These are phyloP conservation scores for Gnathonemus echidnorhynchus DNA, from an alignment of 2,113 vertebrate species.

Conservation along the genomic window DNA sequence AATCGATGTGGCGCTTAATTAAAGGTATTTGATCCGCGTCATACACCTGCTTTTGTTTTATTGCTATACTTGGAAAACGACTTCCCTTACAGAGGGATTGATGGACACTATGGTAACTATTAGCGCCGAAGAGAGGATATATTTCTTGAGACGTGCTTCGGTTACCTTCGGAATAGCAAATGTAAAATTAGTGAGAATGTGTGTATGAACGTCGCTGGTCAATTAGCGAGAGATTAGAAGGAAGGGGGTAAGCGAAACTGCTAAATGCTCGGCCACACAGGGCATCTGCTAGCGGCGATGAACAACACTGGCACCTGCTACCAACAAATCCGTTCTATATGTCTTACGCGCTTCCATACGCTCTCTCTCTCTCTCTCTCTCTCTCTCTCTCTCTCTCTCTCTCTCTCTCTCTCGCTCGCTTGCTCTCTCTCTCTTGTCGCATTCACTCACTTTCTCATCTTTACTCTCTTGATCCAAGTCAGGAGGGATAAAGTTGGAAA, in stretches of 20 bases:
- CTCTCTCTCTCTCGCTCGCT: slow-evolving; percentile 10
- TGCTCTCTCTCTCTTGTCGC: slow-evolving; percentile 23
- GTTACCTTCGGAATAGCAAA: slow-evolving; percentile 90
- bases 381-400: slow-evolving; percentile 7
- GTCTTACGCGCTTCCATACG: neutral
- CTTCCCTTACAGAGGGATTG: slow-evolving; percentile 64
- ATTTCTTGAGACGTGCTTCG: slow-evolving; percentile 75
- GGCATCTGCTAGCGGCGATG: slow-evolving; percentile 31
- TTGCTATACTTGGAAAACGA: slow-evolving; percentile 43
- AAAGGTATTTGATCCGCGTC: slow-evolving; percentile 69
- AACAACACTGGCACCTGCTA: slow-evolving; percentile 32
- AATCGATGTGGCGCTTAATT: slow-evolving; percentile 62
- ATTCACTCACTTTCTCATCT: slow-evolving; percentile 29
- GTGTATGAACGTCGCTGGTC: slow-evolving; percentile 81
- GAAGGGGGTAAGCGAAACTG: slow-evolving; percentile 51
- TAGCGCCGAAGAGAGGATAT: slow-evolving; percentile 76
- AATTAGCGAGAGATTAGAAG: slow-evolving; percentile 77
- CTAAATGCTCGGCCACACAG: slow-evolving; percentile 47
- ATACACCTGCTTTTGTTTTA: slow-evolving; percentile 57
- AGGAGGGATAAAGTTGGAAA: slow-evolving; percentile 44
- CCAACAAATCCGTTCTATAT: slow-evolving; percentile 25
- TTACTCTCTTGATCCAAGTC: slow-evolving; percentile 21
- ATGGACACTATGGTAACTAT: slow-evolving; percentile 67
- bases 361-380: slow-evolving; percentile 18
- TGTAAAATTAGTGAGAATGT: slow-evolving; percentile 96